Conservation (phyloP, 2,888 invertebrate species). For the Dichetophora obliterata region DNA sequence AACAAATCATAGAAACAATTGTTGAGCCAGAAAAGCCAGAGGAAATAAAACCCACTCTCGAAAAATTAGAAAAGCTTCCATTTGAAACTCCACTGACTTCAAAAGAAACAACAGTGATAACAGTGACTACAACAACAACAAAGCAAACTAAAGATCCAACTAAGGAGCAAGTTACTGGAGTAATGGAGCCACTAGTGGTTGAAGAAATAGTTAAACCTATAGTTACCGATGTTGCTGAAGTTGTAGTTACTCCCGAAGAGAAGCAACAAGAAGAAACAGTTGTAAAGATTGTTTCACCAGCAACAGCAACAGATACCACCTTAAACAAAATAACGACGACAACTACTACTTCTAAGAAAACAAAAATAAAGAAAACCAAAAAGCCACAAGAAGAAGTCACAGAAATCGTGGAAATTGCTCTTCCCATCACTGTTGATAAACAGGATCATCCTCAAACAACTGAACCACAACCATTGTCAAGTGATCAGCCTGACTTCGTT, state of each 20-base stretch:
- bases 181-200: background rate
- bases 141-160: background rate
- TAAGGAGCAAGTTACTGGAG: background rate
- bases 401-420: background rate
- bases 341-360: conserved; percentile 12
- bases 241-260: background rate
- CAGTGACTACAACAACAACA: too few species aligned
- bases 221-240: background rate
- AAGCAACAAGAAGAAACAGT: background rate
- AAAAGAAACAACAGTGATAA: background rate
- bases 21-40: background rate
- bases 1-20: background rate
- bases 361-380: background rate
- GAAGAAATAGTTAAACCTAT: background rate
- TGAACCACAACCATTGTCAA: background rate
- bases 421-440: background rate
- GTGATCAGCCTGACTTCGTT: background rate
- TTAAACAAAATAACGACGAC: conserved; percentile 1
- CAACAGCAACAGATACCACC: background rate
- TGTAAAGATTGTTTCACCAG: background rate
- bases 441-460: conserved; percentile 20
- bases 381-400: background rate
- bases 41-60: background rate
- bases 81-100: background rate
- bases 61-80: background rate